Percentiles rank a stretch among this genome's conserved stretches.
Evolutionary conservation across 2,888 invertebrate genomes (phyloP).

Genomic region (Ecdyonurus torrentis): DNA sequence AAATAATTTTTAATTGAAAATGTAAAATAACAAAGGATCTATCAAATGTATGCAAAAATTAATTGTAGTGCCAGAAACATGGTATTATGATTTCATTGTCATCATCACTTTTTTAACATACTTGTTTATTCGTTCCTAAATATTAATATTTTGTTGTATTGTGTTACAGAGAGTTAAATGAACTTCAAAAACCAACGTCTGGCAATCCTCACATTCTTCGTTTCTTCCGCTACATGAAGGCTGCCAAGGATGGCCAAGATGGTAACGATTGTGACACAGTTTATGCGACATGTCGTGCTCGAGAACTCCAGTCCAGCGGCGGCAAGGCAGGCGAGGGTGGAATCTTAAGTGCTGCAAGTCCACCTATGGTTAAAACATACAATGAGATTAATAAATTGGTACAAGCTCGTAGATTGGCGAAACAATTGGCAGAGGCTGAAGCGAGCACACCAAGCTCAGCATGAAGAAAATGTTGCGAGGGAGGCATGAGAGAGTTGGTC

Average conservation of each 20-base stretch:
- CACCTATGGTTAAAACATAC: conserved; percentile 73
- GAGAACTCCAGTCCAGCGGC: conserved; percentile 39
- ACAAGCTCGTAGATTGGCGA: conserved; percentile 48
- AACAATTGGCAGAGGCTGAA: not conserved
- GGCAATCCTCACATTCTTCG: conserved; percentile 75
- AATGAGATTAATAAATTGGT: conserved; percentile 79
- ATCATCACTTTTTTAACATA: too few species aligned
- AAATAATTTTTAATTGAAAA: too few species aligned
- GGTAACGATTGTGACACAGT: conserved; percentile 49
- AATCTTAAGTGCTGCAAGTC: conserved; percentile 19
- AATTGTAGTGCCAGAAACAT: too few species aligned
- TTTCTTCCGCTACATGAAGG: conserved; percentile 82
- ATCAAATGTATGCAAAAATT: too few species aligned
- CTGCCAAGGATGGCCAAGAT: conserved; percentile 74
- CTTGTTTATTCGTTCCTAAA: too few species aligned
- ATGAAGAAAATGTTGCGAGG: too few species aligned
- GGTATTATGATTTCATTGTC: too few species aligned
- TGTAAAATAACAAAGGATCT: too few species aligned
- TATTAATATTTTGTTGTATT: too few species aligned
- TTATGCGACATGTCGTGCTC: conserved; percentile 45
- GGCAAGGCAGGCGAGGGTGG: conserved; percentile 25
- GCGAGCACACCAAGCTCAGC: too few species aligned
- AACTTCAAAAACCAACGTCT: conserved; percentile 64
- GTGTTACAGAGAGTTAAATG: conserved; percentile 58
- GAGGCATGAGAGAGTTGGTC: too few species aligned